A percentile compares a stretch with the other conserved stretches of the same genome.
Evolutionary conservation across 2,113 vertebrate species (phyloP).

Genomic region (Sphaerodactylus townsendi): DNA sequence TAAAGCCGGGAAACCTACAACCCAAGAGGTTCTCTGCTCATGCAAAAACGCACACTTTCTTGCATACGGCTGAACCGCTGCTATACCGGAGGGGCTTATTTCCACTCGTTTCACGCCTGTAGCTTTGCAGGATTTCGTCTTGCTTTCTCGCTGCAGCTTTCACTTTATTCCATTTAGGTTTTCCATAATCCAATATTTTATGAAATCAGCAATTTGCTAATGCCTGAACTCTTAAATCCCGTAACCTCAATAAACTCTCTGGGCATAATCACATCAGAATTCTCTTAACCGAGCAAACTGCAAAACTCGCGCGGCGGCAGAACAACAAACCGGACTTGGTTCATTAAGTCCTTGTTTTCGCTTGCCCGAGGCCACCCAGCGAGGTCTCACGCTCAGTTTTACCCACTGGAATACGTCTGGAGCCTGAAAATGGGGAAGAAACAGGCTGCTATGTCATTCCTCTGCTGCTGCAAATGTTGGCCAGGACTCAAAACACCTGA

Average conservation of each 20-base stretch:
- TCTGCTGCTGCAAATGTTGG: background rate
- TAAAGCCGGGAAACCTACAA: too few relatives aligned
- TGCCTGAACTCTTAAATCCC: background rate
- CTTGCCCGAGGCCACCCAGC: background rate
- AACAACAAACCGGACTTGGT: background rate
- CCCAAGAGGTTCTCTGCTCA: too few relatives aligned
- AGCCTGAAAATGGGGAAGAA: too few relatives aligned
- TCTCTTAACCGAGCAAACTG: background rate
- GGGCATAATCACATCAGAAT: background rate
- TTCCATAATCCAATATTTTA: constrained; percentile 8
- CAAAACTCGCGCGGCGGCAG: background rate
- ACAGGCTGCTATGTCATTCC: background rate
- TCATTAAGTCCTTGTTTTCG: background rate
- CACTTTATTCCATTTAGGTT: constrained; percentile 8
- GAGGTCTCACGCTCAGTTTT: background rate
- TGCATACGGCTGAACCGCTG: too few relatives aligned
- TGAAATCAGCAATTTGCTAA: constrained; percentile 8
- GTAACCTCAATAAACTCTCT: background rate
- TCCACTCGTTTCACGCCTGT: background rate
- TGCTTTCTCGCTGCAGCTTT: background rate
- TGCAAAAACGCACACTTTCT: background rate
- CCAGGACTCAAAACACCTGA: background rate
- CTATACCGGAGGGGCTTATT: background rate
- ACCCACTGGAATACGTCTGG: background rate
- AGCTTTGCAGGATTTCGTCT: background rate